Percentiles rank a stretch among this genome's conserved stretches.
Evolutionary conservation across 2,888 invertebrate species (phyloP).

Genomic region (Muscina levida): DNA sequence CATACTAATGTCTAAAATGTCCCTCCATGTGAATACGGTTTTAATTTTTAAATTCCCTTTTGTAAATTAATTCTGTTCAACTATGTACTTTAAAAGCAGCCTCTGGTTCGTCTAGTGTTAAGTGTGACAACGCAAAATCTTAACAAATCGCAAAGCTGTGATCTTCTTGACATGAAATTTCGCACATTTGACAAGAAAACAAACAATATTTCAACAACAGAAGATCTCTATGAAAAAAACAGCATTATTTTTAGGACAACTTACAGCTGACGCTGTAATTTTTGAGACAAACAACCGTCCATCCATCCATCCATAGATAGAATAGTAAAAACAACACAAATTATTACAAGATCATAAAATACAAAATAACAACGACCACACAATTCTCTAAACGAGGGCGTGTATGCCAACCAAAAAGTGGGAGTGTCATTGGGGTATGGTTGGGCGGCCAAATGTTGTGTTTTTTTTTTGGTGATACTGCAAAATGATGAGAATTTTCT

Average conservation of each 20-base stretch:
- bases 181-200: slow-evolving; percentile 37
- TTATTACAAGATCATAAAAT: slow-evolving; percentile 11
- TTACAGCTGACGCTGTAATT: slow-evolving; percentile 47
- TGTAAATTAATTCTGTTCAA: too few relatives aligned
- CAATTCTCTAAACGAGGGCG: slow-evolving; percentile 47
- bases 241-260: slow-evolving; percentile 46
- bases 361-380: slow-evolving; percentile 8
- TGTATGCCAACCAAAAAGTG: slow-evolving; percentile 39
- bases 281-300: too few relatives aligned
- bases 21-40: too few relatives aligned
- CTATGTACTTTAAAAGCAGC: too few relatives aligned
- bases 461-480: background rate
- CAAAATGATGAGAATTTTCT: slow-evolving; percentile 8
- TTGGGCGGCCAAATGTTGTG: background rate
- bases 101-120: slow-evolving; percentile 10
- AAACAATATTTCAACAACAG: slow-evolving; percentile 20
- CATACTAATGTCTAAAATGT: too few relatives aligned
- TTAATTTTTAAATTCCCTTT: too few relatives aligned
- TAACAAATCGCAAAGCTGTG: slow-evolving; percentile 23
- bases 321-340: too few relatives aligned
- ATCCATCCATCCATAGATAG: too few relatives aligned
- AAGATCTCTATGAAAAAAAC: slow-evolving; percentile 6
- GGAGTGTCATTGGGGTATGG: slow-evolving; percentile 49
- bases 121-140: background rate
- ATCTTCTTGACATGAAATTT: slow-evolving; percentile 31